Evolutionary conservation across 2,888 invertebrate genomes (phyloP).

Genomic region (Diarsia dahlii): DNA sequence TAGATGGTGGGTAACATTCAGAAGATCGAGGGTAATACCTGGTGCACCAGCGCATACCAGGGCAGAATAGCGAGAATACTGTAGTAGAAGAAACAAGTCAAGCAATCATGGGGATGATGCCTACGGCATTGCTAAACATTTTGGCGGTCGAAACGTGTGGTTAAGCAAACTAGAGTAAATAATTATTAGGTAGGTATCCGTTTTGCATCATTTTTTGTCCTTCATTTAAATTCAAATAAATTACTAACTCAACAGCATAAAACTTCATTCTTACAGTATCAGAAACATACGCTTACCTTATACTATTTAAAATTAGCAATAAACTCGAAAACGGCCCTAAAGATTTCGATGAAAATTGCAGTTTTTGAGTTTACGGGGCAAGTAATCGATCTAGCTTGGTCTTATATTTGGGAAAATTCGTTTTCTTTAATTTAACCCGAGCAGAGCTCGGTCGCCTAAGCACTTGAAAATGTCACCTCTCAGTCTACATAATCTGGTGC

Average conservation of each 20-base stretch:
- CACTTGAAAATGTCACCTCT: slow-evolving; percentile 54
- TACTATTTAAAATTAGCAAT: too few species aligned
- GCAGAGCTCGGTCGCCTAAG: too few species aligned
- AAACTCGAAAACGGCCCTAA: too few species aligned
- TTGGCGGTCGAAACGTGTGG: not conserved
- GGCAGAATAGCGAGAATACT: not conserved
- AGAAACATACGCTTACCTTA: not conserved
- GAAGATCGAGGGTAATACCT: not conserved
- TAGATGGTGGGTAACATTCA: not conserved
- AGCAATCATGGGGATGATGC: not conserved
- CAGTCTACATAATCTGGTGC: slow-evolving; percentile 46
- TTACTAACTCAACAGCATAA: not conserved
- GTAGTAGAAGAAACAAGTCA: not conserved
- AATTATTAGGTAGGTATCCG: not conserved
- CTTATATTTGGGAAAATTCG: too few species aligned
- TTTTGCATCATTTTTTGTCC: not conserved
- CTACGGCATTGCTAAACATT: not conserved
- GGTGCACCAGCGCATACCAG: not conserved
- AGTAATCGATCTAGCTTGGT: too few species aligned
- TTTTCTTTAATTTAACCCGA: too few species aligned
- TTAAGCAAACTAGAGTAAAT: not conserved
- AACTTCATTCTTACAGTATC: not conserved
- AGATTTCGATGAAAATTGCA: too few species aligned
- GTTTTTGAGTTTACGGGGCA: too few species aligned
- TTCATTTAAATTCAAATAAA: too few species aligned